Percentiles rank a stretch among this genome's conserved stretches.
phyloP scores from a whole-genome alignment of 1,140 invertebrate genomes.

The Neotoxoptera formosana region DNA sequence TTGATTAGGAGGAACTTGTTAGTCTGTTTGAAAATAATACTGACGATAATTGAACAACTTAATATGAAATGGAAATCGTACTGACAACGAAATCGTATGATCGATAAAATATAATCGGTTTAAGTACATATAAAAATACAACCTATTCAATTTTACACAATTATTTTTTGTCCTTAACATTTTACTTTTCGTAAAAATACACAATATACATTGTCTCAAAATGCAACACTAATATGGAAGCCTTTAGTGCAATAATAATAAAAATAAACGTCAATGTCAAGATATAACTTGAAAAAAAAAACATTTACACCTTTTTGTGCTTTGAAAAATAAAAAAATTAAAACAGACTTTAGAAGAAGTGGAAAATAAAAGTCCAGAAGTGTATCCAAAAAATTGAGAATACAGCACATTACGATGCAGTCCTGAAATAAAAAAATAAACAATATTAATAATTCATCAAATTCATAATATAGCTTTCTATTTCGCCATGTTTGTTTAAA shows the following conservation, averaged over 20 bases:
- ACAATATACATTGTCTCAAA: background rate
- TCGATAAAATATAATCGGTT: background rate
- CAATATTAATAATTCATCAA: conserved; percentile 3
- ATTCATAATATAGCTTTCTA: background rate
- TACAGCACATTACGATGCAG: conserved; percentile 52
- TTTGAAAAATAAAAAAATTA: conserved; percentile 34
- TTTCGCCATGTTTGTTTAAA: background rate
- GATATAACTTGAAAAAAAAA: conserved; percentile 4
- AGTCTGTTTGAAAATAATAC: conserved; percentile 42
- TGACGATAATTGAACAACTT: conserved; percentile 26
- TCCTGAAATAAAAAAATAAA: conserved; percentile 44
- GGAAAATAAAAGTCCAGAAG: background rate
- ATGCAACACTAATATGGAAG: conserved; percentile 30
- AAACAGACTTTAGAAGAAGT: conserved; percentile 47
- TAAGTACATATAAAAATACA: conserved; percentile 58
- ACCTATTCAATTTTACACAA: conserved; percentile 19
- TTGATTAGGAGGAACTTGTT: conserved; percentile 28
- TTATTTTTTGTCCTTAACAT: background rate
- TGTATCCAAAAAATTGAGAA: conserved; percentile 13
- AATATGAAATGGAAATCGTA: conserved; percentile 8
- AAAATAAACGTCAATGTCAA: background rate
- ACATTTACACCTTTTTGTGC: conserved; percentile 37
- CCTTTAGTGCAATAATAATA: conserved; percentile 42
- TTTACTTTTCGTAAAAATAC: conserved; percentile 33
- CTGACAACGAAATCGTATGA: background rate